Evolutionary conservation across 2,113 vertebrate genomes (phyloP).

Genomic region (Aythya baeri): DNA sequence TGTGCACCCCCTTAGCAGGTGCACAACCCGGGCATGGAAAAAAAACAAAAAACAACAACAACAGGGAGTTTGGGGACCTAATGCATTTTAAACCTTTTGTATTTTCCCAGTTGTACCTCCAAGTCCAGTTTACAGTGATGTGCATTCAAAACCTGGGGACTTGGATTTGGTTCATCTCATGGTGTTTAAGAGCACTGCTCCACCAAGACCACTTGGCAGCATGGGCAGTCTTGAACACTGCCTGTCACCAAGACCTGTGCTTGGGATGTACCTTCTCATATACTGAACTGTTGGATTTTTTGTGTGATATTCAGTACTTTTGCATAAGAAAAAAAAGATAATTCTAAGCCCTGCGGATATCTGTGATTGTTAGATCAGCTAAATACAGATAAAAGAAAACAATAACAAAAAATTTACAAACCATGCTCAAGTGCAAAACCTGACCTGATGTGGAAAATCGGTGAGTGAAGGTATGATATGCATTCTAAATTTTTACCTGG

Average conservation of each 20-base stretch:
- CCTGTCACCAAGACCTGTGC: fast-evolving
- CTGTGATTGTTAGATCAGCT: not conserved
- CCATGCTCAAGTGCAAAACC: not conserved
- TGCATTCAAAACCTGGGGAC: not conserved
- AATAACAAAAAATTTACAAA: not conserved
- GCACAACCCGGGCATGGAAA: not conserved
- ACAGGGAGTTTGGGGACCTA: not conserved
- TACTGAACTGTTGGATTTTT: not conserved
- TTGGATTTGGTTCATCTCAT: fast-evolving
- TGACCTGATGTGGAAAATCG: not conserved
- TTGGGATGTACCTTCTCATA: not conserved
- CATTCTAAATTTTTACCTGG: not conserved
- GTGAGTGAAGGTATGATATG: not conserved
- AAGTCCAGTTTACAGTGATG: not conserved
- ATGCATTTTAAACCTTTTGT: not conserved
- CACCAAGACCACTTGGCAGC: not conserved
- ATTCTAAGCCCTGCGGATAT: not conserved
- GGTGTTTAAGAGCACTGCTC: not conserved
- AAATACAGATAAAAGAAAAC: not conserved
- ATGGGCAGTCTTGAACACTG: not conserved
- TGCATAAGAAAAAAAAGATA: not conserved
- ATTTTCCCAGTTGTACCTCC: not conserved
- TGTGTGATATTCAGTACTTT: not conserved
- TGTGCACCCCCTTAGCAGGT: not conserved
- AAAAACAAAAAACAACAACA: too few species aligned